phyloP scores from a whole-genome alignment of 2,113 vertebrate species.

The Corydoras sp. region DNA sequence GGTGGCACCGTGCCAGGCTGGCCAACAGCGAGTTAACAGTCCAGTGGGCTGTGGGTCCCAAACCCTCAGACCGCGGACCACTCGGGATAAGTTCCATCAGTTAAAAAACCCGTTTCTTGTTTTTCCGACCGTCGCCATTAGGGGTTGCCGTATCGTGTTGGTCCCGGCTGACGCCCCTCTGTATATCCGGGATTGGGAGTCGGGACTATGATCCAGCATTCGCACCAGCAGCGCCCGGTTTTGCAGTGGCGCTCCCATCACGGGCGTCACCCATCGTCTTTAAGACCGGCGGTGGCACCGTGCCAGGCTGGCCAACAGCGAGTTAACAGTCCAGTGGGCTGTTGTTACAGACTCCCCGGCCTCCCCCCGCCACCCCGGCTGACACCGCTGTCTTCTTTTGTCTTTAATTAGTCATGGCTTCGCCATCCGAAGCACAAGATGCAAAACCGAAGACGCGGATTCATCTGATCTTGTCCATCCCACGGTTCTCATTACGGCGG shows the following conservation, averaged over 20 bases:
- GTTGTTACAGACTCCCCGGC: conserved; percentile 46
- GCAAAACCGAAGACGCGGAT: background rate
- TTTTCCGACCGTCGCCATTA: too few species aligned
- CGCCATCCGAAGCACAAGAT: conserved; percentile 6
- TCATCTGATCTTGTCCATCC: background rate
- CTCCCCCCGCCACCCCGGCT: conserved; percentile 36
- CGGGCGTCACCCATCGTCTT: conserved; percentile 8
- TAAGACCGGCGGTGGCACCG: background rate
- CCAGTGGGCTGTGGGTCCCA: conserved; percentile 39
- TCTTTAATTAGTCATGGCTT: conserved; percentile 49
- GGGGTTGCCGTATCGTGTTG: too few species aligned
- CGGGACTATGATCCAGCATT: too few species aligned
- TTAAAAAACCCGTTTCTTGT: too few species aligned
- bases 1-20: background rate
- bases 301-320: background rate
- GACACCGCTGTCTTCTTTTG: conserved; percentile 41
- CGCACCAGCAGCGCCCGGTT: too few species aligned
- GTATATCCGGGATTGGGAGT: too few species aligned
- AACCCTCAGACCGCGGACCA: conserved; percentile 38
- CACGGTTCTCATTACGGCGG: background rate
- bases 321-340: conserved; percentile 27
- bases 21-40: background rate
- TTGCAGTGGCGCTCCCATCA: background rate
- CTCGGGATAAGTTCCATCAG: too few species aligned
- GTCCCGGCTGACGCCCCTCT: too few species aligned